Evolutionary conservation across 2,888 invertebrate species (phyloP).

Genomic region (Xanthorhoe spadicearia): DNA sequence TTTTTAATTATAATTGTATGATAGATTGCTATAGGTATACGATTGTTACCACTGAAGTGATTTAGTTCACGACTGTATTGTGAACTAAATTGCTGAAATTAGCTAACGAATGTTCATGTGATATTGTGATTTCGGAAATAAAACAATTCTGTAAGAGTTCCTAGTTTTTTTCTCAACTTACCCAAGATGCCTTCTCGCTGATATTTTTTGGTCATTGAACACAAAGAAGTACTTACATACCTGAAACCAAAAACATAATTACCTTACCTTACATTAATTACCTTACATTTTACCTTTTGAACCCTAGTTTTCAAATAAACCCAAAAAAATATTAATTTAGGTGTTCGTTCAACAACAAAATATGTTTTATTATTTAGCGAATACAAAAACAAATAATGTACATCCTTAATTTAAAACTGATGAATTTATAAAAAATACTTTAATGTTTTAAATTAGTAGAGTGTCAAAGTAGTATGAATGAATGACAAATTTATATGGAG

Average conservation of each 20-base stretch:
- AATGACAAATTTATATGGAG: no score
- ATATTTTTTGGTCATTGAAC: background rate
- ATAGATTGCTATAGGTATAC: constrained; percentile 46
- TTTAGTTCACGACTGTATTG: constrained; percentile 75
- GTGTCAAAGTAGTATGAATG: no score
- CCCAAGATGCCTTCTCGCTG: background rate
- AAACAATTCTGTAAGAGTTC: constrained; percentile 48
- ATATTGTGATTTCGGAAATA: constrained; percentile 59
- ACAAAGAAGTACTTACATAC: constrained; percentile 23
- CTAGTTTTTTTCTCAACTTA: constrained; percentile 37
- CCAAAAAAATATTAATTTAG: no score
- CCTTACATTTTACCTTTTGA: background rate
- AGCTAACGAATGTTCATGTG: constrained; percentile 60
- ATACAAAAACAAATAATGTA: no score
- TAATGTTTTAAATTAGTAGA: no score
- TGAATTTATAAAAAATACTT: no score
- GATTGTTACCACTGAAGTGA: constrained; percentile 60
- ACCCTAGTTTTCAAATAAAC: no score
- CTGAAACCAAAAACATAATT: constrained; percentile 40
- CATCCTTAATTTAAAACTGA: no score
- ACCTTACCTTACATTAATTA: background rate
- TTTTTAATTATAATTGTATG: constrained; percentile 37
- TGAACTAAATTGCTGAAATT: constrained; percentile 73
- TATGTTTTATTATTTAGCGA: no score
- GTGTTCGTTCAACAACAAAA: no score